A percentile compares a stretch with the other conserved stretches of the same genome.
Conservation (phyloP, 2,113 vertebrate species). For the Lichenostomus cassidix region DNA sequence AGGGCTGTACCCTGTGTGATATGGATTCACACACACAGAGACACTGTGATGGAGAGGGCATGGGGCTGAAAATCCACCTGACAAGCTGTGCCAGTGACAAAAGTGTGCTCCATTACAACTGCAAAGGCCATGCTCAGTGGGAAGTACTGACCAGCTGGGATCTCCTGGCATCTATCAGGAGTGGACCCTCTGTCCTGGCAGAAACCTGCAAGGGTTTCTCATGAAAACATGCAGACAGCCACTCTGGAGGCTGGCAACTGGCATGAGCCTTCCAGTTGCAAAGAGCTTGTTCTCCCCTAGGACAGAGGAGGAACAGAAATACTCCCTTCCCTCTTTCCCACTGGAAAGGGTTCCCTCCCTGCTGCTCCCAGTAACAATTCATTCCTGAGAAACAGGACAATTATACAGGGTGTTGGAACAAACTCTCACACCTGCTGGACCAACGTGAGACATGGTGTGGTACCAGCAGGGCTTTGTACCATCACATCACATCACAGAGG, state of each 20-base stretch:
- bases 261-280: not conserved
- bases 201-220: not conserved
- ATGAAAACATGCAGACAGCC: not conserved
- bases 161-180: not conserved
- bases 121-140: not conserved
- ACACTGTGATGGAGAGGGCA: not conserved
- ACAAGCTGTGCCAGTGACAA: not conserved
- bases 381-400: not conserved
- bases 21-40: not conserved
- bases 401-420: not conserved
- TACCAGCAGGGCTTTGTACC: not conserved
- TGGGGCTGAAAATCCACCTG: not conserved
- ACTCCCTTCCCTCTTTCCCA: not conserved
- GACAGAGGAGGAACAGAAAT: not conserved
- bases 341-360: not conserved
- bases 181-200: not conserved
- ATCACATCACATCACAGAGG: not conserved
- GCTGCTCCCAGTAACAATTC: not conserved
- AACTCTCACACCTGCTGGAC: not conserved
- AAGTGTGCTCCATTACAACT: not conserved
- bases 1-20: rapidly evolving
- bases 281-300: not conserved
- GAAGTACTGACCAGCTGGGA: not conserved
- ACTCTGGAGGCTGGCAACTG: not conserved
- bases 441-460: not conserved